phyloP scores from a whole-genome alignment of 1,140 invertebrate genomes.

The Dufourea novaeangliae region DNA sequence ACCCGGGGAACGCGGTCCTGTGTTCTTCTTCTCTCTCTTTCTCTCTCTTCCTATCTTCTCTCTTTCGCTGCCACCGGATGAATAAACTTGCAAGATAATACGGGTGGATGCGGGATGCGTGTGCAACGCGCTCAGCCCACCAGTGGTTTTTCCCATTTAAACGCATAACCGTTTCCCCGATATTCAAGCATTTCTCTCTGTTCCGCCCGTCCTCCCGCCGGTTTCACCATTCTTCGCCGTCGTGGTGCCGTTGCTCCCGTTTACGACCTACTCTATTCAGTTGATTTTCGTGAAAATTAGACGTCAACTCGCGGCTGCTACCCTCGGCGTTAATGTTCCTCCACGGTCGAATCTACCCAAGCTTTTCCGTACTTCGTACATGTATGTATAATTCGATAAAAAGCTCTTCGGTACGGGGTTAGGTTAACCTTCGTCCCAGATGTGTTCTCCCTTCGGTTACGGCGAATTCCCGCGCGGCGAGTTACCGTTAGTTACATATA shows the following conservation, averaged over 20 bases:
- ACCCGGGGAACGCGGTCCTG: constrained; percentile 17
- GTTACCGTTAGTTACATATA: too few relatives aligned
- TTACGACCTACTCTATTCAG: constrained; percentile 39
- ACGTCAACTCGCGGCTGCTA: constrained; percentile 13
- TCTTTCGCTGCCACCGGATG: background rate
- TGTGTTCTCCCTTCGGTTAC: background rate
- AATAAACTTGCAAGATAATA: constrained; percentile 50
- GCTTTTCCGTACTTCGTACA: background rate
- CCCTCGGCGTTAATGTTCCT: constrained; percentile 3
- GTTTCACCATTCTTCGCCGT: constrained; percentile 10
- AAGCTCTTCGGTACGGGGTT: background rate
- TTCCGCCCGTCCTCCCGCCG: background rate
- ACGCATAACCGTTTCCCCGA: constrained; percentile 35
- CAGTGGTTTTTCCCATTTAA: constrained; percentile 39
- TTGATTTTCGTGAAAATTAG: constrained; percentile 46
- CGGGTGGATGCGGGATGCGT: background rate
- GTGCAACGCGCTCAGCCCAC: constrained; percentile 1
- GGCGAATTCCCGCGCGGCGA: background rate
- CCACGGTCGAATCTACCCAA: background rate
- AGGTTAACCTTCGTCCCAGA: constrained; percentile 21
- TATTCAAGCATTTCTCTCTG: constrained; percentile 27
- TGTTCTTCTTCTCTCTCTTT: background rate
- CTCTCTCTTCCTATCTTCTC: background rate
- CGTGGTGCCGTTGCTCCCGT: constrained; percentile 20
- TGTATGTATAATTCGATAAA: too few relatives aligned